Conservation (phyloP, 1,140 invertebrate genomes). For the Sitobion miscanthi region DNA sequence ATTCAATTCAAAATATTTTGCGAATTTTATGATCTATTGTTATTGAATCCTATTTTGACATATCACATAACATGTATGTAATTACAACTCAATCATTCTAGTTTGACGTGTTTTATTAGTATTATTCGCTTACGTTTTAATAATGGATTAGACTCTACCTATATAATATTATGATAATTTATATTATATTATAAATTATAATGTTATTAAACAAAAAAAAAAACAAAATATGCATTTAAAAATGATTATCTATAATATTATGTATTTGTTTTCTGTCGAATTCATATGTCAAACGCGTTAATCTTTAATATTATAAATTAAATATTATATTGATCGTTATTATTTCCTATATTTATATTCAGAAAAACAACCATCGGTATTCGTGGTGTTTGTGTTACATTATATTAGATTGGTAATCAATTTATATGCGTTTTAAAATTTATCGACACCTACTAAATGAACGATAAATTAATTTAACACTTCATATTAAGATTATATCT, state of each 20-base stretch:
- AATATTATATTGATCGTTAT: not conserved
- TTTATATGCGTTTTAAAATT: not conserved
- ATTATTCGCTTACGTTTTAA: not conserved
- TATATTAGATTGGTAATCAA: not conserved
- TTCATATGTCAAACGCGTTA: too few species aligned
- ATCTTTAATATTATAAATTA: too few species aligned
- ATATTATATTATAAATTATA: too few species aligned
- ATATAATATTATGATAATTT: too few species aligned
- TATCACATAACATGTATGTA: too few species aligned
- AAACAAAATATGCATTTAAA: too few species aligned
- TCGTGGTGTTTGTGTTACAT: not conserved
- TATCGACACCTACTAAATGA: not conserved
- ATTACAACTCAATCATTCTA: not conserved
- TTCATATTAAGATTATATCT: not conserved
- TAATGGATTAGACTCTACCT: not conserved
- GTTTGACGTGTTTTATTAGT: not conserved
- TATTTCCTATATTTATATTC: not conserved
- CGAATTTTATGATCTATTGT: not conserved
- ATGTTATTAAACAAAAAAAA: too few species aligned
- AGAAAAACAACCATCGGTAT: not conserved
- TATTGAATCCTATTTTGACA: not conserved
- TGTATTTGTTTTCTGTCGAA: not conserved
- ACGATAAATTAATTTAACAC: slow-evolving; percentile 10
- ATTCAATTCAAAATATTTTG: not conserved
- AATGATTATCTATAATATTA: too few species aligned